Conservation (phyloP, 2,113 vertebrate species). For the Eolophus roseicapilla region DNA sequence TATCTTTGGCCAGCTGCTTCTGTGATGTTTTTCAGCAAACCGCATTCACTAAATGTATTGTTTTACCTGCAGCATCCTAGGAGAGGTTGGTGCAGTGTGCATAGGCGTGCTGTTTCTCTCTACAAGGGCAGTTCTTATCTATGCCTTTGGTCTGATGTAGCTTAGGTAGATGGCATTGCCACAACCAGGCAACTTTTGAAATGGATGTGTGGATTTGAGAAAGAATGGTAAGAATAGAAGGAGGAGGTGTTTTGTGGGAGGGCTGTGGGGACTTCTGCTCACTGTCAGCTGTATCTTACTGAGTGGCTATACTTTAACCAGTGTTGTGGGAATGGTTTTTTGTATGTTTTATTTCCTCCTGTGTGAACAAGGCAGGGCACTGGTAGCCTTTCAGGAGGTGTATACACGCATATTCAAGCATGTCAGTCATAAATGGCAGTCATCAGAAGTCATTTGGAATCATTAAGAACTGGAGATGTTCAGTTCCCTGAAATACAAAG, state of each 20-base stretch:
- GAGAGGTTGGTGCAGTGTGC: background rate
- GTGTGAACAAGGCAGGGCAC: background rate
- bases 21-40: background rate
- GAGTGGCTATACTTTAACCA: background rate
- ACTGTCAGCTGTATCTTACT: background rate
- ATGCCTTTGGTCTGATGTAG: background rate
- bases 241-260: background rate
- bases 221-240: background rate
- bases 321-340: background rate
- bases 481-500: background rate
- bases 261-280: background rate
- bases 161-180: background rate
- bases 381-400: background rate
- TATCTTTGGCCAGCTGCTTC: background rate
- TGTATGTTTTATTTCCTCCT: background rate
- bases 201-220: background rate
- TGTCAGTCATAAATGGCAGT: background rate
- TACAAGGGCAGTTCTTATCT: background rate
- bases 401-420: background rate
- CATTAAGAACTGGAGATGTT: background rate
- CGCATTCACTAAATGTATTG: background rate
- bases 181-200: background rate
- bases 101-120: background rate
- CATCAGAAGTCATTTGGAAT: background rate
- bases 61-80: background rate